Percentiles rank a stretch among this genome's conserved stretches.
These are phyloP conservation scores for Pseudanteris insignis DNA, from an alignment of 2,888 invertebrate genomes.

Conservation along the genomic window DNA sequence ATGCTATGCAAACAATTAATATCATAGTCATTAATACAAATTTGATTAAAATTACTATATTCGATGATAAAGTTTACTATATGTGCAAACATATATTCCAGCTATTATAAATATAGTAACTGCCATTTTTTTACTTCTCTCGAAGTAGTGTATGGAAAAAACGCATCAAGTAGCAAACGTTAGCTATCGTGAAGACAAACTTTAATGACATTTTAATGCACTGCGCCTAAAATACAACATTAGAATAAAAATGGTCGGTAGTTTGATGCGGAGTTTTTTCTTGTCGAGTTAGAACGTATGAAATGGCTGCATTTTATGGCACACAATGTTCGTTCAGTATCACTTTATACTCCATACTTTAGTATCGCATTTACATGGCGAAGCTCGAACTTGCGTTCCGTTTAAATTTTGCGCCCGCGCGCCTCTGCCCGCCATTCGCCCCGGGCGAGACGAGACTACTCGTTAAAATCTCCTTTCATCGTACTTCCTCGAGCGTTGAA, in stretches of 20 bases:
- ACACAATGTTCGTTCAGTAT: constrained; percentile 12
- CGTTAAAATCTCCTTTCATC: constrained; percentile 49
- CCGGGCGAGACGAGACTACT: constrained; percentile 42
- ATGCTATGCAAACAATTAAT: too few relatives aligned
- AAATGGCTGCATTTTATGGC: constrained; percentile 17
- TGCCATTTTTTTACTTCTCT: too few relatives aligned
- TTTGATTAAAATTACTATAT: too few relatives aligned
- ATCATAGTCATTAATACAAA: too few relatives aligned
- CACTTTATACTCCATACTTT: constrained; percentile 16
- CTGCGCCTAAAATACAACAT: not conserved
- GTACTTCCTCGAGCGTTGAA: constrained; percentile 40
- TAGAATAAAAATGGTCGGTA: constrained; percentile 9
- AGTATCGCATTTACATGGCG: constrained; percentile 35
- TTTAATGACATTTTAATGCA: too few relatives aligned
- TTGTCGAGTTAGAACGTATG: constrained; percentile 21
- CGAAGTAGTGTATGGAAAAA: too few relatives aligned
- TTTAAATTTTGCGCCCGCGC: constrained; percentile 36
- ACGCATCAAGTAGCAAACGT: too few relatives aligned
- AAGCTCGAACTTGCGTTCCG: constrained; percentile 39
- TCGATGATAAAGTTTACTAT: too few relatives aligned
- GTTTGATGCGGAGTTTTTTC: constrained; percentile 3
- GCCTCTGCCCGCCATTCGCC: constrained; percentile 17
- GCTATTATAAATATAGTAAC: too few relatives aligned
- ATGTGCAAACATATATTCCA: too few relatives aligned
- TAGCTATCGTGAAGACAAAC: too few relatives aligned